A percentile compares a stretch with the other conserved stretches of the same genome.
phyloP scores from a whole-genome alignment of 2,888 invertebrate species.

The Sisyra nigra region DNA sequence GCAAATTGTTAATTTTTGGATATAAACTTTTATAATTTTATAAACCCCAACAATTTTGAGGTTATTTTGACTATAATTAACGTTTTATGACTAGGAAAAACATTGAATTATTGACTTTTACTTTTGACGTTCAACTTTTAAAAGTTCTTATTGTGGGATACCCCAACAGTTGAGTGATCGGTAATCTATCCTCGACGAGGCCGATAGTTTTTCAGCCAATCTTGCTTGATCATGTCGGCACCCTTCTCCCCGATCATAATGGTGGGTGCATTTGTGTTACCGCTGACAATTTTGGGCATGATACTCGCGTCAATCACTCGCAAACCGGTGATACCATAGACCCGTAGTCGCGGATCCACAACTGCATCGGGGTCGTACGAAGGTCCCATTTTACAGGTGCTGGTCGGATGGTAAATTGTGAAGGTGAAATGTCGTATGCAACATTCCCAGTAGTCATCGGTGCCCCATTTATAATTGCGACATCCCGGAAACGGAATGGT shows the following conservation, averaged over 20 bases:
- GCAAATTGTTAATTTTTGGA: too few relatives aligned
- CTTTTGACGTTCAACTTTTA: too few relatives aligned
- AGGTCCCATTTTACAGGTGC: conserved; percentile 81
- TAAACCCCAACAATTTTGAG: too few relatives aligned
- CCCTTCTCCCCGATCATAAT: conserved; percentile 88
- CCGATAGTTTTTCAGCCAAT: conserved; percentile 36
- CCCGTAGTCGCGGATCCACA: conserved; percentile 59
- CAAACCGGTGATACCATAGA: conserved; percentile 61
- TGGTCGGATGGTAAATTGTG: conserved; percentile 71
- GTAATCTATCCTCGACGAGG: too few relatives aligned
- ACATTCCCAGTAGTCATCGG: conserved; percentile 80
- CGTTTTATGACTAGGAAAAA: too few relatives aligned
- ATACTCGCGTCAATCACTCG: conserved; percentile 74
- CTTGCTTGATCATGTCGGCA: conserved; percentile 77
- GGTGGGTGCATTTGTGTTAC: conserved; percentile 77
- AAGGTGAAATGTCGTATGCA: conserved; percentile 62
- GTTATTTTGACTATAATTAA: too few relatives aligned
- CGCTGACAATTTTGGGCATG: conserved; percentile 79
- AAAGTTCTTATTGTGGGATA: too few relatives aligned
- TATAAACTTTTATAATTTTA: too few relatives aligned
- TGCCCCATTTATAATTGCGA: conserved; percentile 48
- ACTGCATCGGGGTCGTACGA: conserved; percentile 57
- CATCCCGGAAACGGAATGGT: conserved; percentile 73
- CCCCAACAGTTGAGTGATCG: too few relatives aligned
- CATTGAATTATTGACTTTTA: too few relatives aligned